phyloP scores from a whole-genome alignment of 2,888 invertebrate genomes.

The Plusia festucae region DNA sequence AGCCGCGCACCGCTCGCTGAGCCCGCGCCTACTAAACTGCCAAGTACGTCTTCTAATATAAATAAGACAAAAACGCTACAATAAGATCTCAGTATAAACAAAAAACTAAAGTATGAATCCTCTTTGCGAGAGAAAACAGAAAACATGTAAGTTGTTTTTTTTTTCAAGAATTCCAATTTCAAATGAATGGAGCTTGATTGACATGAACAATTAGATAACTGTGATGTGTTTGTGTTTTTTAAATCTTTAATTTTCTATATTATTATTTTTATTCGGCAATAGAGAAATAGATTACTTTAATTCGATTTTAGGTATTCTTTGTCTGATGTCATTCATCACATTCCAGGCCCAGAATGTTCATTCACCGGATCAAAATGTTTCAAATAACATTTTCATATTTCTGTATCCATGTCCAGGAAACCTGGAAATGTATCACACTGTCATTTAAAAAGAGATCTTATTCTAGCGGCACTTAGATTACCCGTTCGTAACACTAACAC shows the following conservation, averaged over 20 bases:
- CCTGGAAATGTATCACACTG: background rate
- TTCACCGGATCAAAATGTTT: background rate
- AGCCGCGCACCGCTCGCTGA: constrained; percentile 87
- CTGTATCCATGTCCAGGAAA: background rate
- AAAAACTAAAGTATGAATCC: constrained; percentile 11
- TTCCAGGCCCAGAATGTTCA: background rate
- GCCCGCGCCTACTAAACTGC: constrained; percentile 89
- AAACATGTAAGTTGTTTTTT: background rate
- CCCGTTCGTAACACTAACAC: constrained; percentile 59
- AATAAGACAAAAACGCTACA: constrained; percentile 70
- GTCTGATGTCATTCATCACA: background rate
- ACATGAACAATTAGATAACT: background rate
- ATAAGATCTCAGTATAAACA: constrained; percentile 73
- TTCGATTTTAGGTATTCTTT: too few relatives aligned
- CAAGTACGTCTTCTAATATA: constrained; percentile 87
- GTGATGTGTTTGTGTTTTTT: too few relatives aligned
- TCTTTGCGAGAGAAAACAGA: background rate
- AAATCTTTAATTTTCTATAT: too few relatives aligned
- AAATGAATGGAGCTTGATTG: background rate
- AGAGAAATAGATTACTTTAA: too few relatives aligned
- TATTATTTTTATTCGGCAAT: too few relatives aligned
- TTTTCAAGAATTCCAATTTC: background rate
- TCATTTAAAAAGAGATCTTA: constrained; percentile 75
- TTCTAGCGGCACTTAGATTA: constrained; percentile 67
- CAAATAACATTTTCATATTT: background rate